phyloP scores from a whole-genome alignment of 2,797 vertebrate genomes.

The Acipenser oxyrinchus region DNA sequence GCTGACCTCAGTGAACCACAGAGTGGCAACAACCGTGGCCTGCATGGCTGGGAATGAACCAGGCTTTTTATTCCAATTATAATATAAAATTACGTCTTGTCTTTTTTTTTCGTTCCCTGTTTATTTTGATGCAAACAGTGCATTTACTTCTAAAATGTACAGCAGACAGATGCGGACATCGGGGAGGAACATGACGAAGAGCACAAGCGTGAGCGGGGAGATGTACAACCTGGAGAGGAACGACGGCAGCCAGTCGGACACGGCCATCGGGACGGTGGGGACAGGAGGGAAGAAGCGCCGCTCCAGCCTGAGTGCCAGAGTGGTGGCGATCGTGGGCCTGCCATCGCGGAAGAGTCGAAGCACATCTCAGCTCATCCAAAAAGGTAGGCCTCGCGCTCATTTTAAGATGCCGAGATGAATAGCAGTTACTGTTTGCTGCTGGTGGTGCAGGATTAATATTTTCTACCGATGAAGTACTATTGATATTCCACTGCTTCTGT shows the following conservation, averaged over 20 bases:
- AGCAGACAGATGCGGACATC: conserved; percentile 81
- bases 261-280: conserved; percentile 83
- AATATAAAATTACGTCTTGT: conserved; percentile 2
- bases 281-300: conserved; percentile 86
- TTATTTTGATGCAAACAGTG: conserved; percentile 39
- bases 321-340: conserved; percentile 82
- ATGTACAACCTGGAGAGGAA: conserved; percentile 88
- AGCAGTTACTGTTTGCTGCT: too few species aligned
- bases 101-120: background rate
- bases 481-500: too few species aligned
- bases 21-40: background rate
- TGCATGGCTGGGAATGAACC: background rate
- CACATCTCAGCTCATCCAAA: conserved; percentile 90
- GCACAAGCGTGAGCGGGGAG: conserved; percentile 91
- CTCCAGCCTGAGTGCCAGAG: conserved; percentile 87
- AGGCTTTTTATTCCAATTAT: background rate
- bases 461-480: too few species aligned
- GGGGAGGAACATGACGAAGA: conserved; percentile 85
- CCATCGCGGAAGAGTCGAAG: conserved; percentile 83
- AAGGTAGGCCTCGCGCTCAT: conserved; percentile 52
- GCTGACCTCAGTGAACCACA: background rate
- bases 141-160: conserved; percentile 72
- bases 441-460: too few species aligned
- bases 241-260: conserved; percentile 96
- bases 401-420: too few species aligned